These are phyloP conservation scores for Melinopterus prodromus DNA, from an alignment of 2,888 invertebrate species.

Conservation along the genomic window DNA sequence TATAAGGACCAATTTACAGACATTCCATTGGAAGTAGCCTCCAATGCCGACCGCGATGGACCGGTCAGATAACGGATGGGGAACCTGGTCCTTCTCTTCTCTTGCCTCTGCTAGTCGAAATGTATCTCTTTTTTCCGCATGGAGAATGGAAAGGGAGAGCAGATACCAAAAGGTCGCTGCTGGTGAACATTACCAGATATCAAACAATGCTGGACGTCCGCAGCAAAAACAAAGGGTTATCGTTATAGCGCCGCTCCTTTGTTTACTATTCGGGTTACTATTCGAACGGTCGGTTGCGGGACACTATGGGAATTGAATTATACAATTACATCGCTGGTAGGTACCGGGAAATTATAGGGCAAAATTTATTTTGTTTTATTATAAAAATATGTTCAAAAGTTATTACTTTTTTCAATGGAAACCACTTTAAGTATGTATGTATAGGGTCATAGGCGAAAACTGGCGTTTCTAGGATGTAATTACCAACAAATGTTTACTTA, in stretches of 20 bases:
- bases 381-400: no score
- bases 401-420: no score
- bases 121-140: neutral
- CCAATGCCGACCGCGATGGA: slow-evolving; percentile 51
- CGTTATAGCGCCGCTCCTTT: slow-evolving; percentile 22
- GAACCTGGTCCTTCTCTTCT: slow-evolving; percentile 27
- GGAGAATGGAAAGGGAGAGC: neutral
- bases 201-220: slow-evolving; percentile 21
- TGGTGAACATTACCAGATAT: slow-evolving; percentile 21
- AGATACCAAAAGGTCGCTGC: slow-evolving; percentile 9
- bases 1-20: slow-evolving; percentile 58
- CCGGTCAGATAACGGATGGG: slow-evolving; percentile 43
- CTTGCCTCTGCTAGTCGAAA: slow-evolving; percentile 18
- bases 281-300: neutral
- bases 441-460: no score
- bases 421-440: no score
- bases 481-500: no score
- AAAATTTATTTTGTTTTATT: no score
- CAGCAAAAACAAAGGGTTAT: slow-evolving; percentile 23
- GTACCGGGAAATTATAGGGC: no score
- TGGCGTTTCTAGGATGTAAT: no score
- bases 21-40: slow-evolving; percentile 57
- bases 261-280: neutral
- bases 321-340: neutral
- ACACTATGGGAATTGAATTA: neutral